Conservation (phyloP, 1,140 invertebrate species). For the Tribolium castaneum region DNA sequence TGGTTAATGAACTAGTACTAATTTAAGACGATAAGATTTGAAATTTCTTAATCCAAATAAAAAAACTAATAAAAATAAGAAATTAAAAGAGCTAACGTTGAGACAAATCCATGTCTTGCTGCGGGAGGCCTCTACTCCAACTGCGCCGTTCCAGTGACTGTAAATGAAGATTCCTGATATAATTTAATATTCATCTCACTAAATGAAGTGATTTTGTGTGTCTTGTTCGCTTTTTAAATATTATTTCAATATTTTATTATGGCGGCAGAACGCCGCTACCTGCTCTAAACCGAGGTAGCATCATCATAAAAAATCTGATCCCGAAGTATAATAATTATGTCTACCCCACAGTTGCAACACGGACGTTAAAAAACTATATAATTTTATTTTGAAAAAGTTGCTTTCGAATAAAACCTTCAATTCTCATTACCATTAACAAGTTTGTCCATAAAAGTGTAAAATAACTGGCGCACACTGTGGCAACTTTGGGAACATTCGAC, state of each 20-base stretch:
- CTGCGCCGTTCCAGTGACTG: background rate
- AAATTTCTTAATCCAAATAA: background rate
- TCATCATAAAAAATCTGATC: background rate
- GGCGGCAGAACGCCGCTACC: background rate
- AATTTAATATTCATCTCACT: background rate
- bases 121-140: background rate
- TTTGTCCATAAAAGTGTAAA: slow-evolving; percentile 2
- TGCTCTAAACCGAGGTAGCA: slow-evolving; percentile 1
- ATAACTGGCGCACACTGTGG: background rate
- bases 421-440: slow-evolving; percentile 11
- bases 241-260: slow-evolving; percentile 14
- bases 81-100: background rate
- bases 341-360: slow-evolving; percentile 19
- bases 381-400: slow-evolving; percentile 18
- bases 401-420: slow-evolving; percentile 9
- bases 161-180: background rate
- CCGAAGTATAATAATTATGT: slow-evolving; percentile 16
- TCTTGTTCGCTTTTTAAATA: background rate
- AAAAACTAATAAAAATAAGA: background rate
- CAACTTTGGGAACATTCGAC: background rate
- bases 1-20: background rate
- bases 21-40: background rate
- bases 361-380: slow-evolving; percentile 10
- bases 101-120: background rate
- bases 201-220: background rate